Base-by-base conservation (phyloP, 2,113 vertebrate genomes). In the Hylia prasina region DNA sequence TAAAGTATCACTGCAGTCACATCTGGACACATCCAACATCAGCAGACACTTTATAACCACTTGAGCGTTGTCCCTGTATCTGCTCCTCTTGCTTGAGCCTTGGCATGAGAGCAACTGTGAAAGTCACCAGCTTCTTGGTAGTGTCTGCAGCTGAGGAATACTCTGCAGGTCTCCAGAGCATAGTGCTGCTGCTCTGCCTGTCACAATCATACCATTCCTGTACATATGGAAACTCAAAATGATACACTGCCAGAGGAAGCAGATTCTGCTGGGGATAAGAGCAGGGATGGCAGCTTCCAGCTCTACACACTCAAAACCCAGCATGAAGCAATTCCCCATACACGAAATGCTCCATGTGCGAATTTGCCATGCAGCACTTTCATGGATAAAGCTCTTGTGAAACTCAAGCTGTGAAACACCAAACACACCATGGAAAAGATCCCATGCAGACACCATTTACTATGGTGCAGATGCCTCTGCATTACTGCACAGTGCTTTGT, bases 261-360 rank as follows among this genome's bases (percentile, higher is more conserved):
- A 80, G 51, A 56, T 66, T 66, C 70, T 85, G 75, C 66, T 86
- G 75, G 39, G 57, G 25, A 22, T 15, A 79, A 42, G 51, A 45
- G 28, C 33, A 63, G 21, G 5, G 33, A 82, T 19, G 8, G 60
- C 82, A 87, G 31, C n/a, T 91, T 82, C 51, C 54, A 89, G 35
- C 56, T 73, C 58, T 9, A 37, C 1, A 2, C 31, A 51, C 61
- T 22, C 44, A 37, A 85, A 71, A 20, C 42, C 18, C 85, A 84
- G 21, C 6, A 3, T 4, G 57, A 90, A 72, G 33, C 27, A 75
- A 39, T 33, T 86, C 71, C 64, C 58, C 42, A 7, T 5, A 20
- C 31, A 39, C 0, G 0, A 44, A 82, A 51, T 25, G 14, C 50
- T 70, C 48, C 11, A 14, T 4, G 71, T 5, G 1, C 0, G 0